phyloP scores from a whole-genome alignment of 2,797 vertebrate genomes.

The Enteromius trimaculatus region DNA sequence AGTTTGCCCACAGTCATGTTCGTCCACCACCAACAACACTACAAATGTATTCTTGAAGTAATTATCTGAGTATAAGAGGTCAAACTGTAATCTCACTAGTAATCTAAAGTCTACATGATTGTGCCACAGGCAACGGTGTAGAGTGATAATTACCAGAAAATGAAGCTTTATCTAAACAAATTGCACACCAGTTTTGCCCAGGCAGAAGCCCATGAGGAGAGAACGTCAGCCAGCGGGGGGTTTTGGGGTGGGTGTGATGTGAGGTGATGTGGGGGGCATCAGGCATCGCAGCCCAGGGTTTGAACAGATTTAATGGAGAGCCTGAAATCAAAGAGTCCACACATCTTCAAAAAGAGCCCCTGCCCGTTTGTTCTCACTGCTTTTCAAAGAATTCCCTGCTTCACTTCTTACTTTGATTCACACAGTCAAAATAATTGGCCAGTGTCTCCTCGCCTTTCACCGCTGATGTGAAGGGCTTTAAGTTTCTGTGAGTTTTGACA shows the following conservation, averaged over 20 bases:
- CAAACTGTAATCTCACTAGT: neutral
- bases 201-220: neutral
- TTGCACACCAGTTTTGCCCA: neutral
- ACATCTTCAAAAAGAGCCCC: conserved; percentile 49
- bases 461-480: conserved; percentile 11
- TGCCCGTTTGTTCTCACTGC: conserved; percentile 35
- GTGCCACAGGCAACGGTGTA: neutral
- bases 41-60: neutral
- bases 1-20: neutral
- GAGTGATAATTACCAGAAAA: neutral
- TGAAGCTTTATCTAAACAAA: conserved; percentile 5
- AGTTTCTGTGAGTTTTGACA: conserved; percentile 25
- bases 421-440: conserved; percentile 43
- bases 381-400: conserved; percentile 34
- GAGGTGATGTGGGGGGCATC: conserved; percentile 14
- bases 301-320: conserved; percentile 50
- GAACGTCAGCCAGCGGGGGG: conserved; percentile 16
- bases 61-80: neutral
- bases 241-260: neutral
- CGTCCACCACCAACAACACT: neutral
- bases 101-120: neutral
- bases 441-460: conserved; percentile 31
- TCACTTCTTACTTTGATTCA: conserved; percentile 46
- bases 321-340: conserved; percentile 48
- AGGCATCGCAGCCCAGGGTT: conserved; percentile 15